These are phyloP conservation scores for Phragmatobia fuliginosa DNA, from an alignment of 2,888 invertebrate species.

Conservation along the genomic window DNA sequence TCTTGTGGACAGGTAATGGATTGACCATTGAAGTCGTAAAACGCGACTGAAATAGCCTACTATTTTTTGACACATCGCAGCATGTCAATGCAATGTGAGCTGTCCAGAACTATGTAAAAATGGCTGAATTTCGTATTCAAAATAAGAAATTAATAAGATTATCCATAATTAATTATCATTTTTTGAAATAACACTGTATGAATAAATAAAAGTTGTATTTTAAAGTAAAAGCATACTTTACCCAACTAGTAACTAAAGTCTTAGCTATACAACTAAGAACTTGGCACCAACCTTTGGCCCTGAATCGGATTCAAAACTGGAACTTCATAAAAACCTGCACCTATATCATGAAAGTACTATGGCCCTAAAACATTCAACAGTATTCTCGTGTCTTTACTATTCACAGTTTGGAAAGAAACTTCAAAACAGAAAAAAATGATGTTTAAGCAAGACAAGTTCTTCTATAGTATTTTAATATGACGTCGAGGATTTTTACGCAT, in stretches of 20 bases:
- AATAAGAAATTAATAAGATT: not conserved
- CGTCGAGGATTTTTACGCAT: constrained; percentile 1
- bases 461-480: not conserved
- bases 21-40: not conserved
- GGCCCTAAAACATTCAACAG: not conserved
- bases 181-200: too few species aligned
- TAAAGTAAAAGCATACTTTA: too few species aligned
- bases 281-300: fast-evolving
- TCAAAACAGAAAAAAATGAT: not conserved
- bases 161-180: not conserved
- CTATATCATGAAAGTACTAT: not conserved
- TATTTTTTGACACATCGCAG: not conserved
- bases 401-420: not conserved
- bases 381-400: too few species aligned
- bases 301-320: not conserved
- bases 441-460: not conserved
- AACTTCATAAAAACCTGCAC: not conserved
- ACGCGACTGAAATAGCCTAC: not conserved
- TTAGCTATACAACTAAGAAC: not conserved
- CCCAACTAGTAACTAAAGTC: too few species aligned
- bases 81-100: not conserved
- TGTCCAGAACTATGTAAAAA: not conserved
- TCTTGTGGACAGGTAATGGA: not conserved
- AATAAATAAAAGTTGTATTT: too few species aligned
- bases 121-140: not conserved